Conservation (phyloP, 2,113 vertebrate genomes). For the Sylvia atricapilla region DNA sequence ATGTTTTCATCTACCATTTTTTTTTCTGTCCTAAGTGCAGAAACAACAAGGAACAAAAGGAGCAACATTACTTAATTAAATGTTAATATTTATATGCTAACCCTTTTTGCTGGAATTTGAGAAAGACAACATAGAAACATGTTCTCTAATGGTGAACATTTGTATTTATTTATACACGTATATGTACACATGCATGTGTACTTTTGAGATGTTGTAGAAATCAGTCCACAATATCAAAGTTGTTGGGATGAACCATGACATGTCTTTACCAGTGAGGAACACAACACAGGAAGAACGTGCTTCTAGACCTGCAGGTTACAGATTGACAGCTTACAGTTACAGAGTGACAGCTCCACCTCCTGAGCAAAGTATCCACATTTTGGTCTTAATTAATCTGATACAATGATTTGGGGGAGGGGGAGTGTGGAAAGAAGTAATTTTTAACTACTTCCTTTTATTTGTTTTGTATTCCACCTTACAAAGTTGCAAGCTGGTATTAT, state of each 20-base stretch:
- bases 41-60: background rate
- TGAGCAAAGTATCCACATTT: background rate
- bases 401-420: fast-evolving
- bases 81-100: background rate
- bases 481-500: background rate
- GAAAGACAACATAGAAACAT: background rate
- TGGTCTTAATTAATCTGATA: background rate
- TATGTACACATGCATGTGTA: background rate
- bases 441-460: background rate
- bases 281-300: background rate
- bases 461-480: background rate
- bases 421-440: background rate
- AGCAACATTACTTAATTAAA: background rate
- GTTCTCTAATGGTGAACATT: background rate
- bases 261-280: background rate
- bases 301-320: background rate
- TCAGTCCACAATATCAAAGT: background rate
- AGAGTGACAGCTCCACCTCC: background rate
- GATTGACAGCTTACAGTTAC: too few relatives aligned
- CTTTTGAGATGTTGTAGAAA: background rate
- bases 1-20: background rate
- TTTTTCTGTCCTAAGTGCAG: background rate
- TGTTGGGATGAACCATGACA: background rate
- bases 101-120: background rate
- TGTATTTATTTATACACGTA: background rate